Evolutionary conservation across 2,888 invertebrate genomes (phyloP).

Genomic region (Daptonema setosum): DNA sequence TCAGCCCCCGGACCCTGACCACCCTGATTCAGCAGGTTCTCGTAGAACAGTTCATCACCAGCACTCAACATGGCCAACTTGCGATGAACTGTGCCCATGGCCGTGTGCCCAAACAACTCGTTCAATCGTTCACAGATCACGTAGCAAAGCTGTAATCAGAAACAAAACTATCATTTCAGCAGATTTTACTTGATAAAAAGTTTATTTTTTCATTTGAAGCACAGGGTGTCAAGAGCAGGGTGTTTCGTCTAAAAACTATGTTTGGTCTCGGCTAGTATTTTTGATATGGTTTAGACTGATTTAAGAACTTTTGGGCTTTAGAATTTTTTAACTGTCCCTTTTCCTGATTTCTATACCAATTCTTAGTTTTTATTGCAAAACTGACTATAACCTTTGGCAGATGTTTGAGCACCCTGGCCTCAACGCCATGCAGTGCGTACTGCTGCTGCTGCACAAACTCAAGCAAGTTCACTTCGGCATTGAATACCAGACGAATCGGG

Average conservation of each 20-base stretch:
- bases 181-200: too few species aligned
- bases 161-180: too few species aligned
- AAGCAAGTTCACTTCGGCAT: constrained; percentile 28
- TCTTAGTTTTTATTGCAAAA: too few species aligned
- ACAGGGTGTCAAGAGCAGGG: too few species aligned
- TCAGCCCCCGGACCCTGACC: too few species aligned
- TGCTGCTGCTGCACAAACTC: constrained; percentile 45
- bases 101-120: constrained; percentile 39
- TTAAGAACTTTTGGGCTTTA: too few species aligned
- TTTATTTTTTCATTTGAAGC: too few species aligned
- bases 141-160: constrained; percentile 31
- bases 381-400: constrained; percentile 69
- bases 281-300: too few species aligned
- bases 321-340: too few species aligned
- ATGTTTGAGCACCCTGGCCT: constrained; percentile 49
- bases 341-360: too few species aligned
- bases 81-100: constrained; percentile 16
- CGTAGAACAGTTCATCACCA: constrained; percentile 31
- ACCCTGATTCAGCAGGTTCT: constrained; percentile 32
- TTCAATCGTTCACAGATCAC: constrained; percentile 53
- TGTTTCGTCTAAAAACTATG: too few species aligned
- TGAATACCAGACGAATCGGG: constrained; percentile 48
- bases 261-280: too few species aligned
- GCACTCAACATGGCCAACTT: constrained; percentile 31
- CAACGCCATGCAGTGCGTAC: constrained; percentile 52